Evolutionary conservation across 1,140 invertebrate genomes (phyloP).

Genomic region (Diprion similis): DNA sequence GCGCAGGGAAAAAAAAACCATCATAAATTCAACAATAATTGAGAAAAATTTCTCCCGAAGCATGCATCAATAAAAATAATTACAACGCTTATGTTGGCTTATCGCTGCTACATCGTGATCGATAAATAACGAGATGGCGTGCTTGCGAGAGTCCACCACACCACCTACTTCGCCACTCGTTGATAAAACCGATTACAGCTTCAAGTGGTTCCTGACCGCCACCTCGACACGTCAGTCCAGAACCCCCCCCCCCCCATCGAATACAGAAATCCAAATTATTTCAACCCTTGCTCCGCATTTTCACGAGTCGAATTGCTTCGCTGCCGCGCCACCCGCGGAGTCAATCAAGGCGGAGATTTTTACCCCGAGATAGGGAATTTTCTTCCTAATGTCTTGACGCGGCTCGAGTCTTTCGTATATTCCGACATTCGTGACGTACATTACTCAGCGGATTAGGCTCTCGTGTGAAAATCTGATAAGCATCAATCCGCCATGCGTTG

Average conservation of each 20-base stretch:
- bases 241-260: background rate
- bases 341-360: background rate
- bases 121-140: slow-evolving; percentile 31
- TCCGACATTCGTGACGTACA: no score
- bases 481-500: no score
- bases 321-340: no score
- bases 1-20: no score
- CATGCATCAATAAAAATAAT: slow-evolving; percentile 24
- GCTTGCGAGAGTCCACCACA: slow-evolving; percentile 7
- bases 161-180: slow-evolving; percentile 14
- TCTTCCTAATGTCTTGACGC: background rate
- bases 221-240: background rate
- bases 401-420: background rate
- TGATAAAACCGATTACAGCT: slow-evolving; percentile 31
- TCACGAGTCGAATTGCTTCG: no score
- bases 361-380: background rate
- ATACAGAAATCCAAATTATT: no score
- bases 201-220: slow-evolving; percentile 25
- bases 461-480: no score
- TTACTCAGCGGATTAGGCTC: no score
- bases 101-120: slow-evolving; percentile 28
- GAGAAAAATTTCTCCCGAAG: background rate
- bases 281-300: no score
- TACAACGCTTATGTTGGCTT: slow-evolving; percentile 22
- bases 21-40: background rate